Percentiles rank a stretch among this genome's conserved stretches.
phyloP scores from a whole-genome alignment of 2,888 invertebrate species.

The Idaea dimidiata region DNA sequence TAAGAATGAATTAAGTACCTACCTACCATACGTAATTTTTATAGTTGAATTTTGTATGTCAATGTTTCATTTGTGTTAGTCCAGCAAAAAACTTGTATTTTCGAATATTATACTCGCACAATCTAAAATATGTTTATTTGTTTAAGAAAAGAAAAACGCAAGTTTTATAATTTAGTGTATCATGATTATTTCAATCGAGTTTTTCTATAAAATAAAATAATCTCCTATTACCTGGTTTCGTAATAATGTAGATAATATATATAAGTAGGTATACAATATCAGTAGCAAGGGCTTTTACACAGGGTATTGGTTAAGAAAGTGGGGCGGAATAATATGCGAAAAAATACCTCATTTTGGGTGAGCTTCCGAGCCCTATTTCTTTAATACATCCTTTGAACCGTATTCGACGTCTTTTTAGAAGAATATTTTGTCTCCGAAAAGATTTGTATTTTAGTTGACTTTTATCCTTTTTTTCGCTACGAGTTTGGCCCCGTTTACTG shows the following conservation, averaged over 20 bases:
- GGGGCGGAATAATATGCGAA: neutral
- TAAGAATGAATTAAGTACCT: neutral
- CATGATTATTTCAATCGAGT: too few species aligned
- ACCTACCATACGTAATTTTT: too few species aligned
- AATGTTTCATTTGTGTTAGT: too few species aligned
- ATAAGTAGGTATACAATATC: neutral
- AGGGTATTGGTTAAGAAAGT: constrained; percentile 1
- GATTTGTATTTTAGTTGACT: neutral
- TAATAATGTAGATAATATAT: neutral
- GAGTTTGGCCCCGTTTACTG: too few species aligned
- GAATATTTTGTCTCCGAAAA: neutral
- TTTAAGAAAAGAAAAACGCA: too few species aligned
- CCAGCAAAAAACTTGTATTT: too few species aligned
- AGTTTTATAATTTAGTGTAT: too few species aligned
- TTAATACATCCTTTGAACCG: neutral
- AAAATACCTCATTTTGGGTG: neutral
- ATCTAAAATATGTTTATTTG: too few species aligned
- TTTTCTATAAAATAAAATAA: too few species aligned
- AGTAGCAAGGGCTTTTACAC: neutral
- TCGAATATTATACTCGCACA: too few species aligned
- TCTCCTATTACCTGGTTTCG: too few species aligned
- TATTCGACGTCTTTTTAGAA: neutral
- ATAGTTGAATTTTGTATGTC: too few species aligned
- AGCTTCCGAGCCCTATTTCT: neutral
- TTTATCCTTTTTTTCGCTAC: neutral